Evolutionary conservation across 2,797 vertebrate genomes (phyloP).

Genomic region (Tokudaia tokunoshimensis): DNA sequence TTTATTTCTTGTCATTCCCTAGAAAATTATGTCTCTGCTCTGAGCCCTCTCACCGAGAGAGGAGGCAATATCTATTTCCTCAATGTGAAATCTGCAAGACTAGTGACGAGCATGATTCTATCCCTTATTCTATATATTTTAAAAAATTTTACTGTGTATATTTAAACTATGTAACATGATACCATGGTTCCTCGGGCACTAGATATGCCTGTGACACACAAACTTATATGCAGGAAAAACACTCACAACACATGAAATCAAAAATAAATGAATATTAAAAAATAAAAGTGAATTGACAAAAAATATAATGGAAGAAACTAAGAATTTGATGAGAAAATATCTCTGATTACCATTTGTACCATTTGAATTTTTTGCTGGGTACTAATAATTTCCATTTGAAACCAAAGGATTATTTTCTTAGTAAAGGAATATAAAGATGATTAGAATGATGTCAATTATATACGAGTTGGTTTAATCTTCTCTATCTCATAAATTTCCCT

Average conservation of each 20-base stretch:
- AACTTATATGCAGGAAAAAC: neutral
- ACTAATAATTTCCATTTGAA: conserved; percentile 40
- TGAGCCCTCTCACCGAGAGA: neutral
- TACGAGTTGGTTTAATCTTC: neutral
- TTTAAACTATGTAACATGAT: neutral
- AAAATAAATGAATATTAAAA: neutral
- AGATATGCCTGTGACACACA: neutral
- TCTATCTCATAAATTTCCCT: neutral
- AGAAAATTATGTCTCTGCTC: neutral
- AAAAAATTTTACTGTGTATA: too few species aligned
- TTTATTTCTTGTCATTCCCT: neutral
- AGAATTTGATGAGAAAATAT: neutral
- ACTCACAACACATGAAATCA: neutral
- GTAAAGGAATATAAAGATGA: neutral
- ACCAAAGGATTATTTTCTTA: conserved; percentile 33
- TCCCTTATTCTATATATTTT: neutral
- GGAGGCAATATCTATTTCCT: neutral
- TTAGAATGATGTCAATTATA: neutral
- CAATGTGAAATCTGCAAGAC: neutral
- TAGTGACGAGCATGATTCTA: neutral
- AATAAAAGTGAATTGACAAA: neutral
- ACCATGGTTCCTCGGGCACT: neutral
- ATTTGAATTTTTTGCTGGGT: conserved; percentile 1
- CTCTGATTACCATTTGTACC: conserved; percentile 2
- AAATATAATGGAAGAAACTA: neutral